A percentile compares a stretch with the other conserved stretches of the same genome.
These are phyloP conservation scores for Stomorhina lunata DNA, from an alignment of 2,888 invertebrate species.

Conservation along the genomic window DNA sequence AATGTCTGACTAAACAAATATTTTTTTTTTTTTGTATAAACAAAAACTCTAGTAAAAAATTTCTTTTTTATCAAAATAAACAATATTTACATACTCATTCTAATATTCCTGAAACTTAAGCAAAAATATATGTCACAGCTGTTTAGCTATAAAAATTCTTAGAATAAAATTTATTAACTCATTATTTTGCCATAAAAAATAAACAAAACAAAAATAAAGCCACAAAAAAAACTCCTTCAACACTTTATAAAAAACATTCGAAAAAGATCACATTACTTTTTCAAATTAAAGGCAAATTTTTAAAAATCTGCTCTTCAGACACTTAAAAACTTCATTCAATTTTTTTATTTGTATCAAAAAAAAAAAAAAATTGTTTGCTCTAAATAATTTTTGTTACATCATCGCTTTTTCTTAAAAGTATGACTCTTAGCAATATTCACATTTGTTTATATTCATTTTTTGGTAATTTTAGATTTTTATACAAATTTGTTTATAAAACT, in stretches of 20 bases:
- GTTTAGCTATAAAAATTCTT: slow-evolving; percentile 29
- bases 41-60: too few species aligned
- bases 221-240: background rate
- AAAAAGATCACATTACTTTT: background rate
- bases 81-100: too few species aligned
- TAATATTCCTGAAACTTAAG: background rate
- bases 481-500: slow-evolving; percentile 44
- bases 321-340: background rate
- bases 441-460: slow-evolving; percentile 22
- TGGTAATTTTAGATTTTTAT: slow-evolving; percentile 36
- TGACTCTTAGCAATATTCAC: too few species aligned
- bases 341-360: background rate
- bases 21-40: too few species aligned
- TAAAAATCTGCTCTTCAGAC: background rate
- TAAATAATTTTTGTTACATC: slow-evolving; percentile 31
- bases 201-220: background rate
- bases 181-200: background rate
- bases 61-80: too few species aligned
- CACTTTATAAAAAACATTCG: too few species aligned
- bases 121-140: slow-evolving; percentile 56
- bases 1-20: too few species aligned
- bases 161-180: slow-evolving; percentile 35
- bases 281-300: too few species aligned
- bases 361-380: background rate
- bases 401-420: slow-evolving; percentile 33